Percentiles rank a stretch among this genome's conserved stretches.
These are phyloP conservation scores for Siniperca undulata DNA, from an alignment of 2,797 vertebrate species.

Conservation along the genomic window DNA sequence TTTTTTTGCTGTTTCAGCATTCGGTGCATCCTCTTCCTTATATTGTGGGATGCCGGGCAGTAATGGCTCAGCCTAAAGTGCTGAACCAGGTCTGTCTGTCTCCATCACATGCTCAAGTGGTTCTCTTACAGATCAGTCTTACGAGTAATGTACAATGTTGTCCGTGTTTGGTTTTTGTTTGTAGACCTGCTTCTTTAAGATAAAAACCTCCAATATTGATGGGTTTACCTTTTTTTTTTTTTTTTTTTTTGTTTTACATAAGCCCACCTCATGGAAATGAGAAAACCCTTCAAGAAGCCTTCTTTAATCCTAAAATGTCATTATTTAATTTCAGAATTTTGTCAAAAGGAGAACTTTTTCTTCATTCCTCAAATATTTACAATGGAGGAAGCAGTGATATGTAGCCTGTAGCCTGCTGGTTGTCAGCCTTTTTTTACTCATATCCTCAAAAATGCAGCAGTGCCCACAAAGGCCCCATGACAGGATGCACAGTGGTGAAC, in stretches of 20 bases:
- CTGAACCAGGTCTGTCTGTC: constrained; percentile 45
- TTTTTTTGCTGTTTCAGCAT: constrained; percentile 68
- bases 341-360: neutral
- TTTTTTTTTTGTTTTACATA: neutral
- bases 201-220: neutral
- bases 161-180: neutral
- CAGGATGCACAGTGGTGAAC: neutral
- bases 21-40: constrained; percentile 23
- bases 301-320: neutral
- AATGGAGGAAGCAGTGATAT: neutral
- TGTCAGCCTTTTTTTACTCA: neutral
- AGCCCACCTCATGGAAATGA: neutral
- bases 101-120: neutral
- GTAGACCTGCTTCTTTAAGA: neutral
- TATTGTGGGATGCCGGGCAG: constrained; percentile 22
- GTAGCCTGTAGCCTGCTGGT: neutral
- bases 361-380: neutral
- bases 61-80: constrained; percentile 58
- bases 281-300: neutral
- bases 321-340: neutral
- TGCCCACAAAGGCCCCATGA: neutral
- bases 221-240: neutral
- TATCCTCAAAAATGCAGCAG: neutral
- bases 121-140: constrained; percentile 10
- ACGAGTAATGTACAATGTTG: neutral